Conservation (phyloP, 2,888 invertebrate species). For the Drosophila melanocephala region DNA sequence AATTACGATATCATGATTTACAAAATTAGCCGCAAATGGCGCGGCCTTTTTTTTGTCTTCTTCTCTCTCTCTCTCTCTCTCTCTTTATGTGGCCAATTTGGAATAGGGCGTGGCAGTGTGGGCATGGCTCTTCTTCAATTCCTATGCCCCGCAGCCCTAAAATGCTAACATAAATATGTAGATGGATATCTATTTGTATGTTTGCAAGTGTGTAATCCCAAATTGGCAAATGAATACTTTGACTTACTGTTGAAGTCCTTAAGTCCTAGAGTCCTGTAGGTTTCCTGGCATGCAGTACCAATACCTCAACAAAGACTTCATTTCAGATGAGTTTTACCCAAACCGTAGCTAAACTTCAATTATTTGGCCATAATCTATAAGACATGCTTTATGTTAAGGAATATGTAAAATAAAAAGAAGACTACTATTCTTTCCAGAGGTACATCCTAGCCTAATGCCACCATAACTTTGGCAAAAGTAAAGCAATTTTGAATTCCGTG, state of each 20-base stretch:
- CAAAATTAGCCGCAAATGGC: constrained; percentile 80
- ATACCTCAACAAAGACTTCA: not conserved
- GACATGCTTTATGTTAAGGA: not conserved
- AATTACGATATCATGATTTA: constrained; percentile 80
- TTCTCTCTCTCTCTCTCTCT: constrained; percentile 1
- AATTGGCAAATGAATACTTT: not conserved
- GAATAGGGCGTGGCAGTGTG: constrained; percentile 37
- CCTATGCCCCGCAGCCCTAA: not conserved
- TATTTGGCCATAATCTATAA: not conserved
- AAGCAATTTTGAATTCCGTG: not conserved
- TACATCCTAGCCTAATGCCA: no score
- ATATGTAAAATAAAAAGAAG: not conserved
- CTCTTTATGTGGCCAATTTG: constrained; percentile 14
- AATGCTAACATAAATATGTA: constrained; percentile 1
- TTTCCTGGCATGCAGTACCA: not conserved
- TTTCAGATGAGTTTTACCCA: not conserved
- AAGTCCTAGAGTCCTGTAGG: not conserved
- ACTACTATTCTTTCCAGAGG: not conserved
- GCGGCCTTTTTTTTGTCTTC: constrained; percentile 56
- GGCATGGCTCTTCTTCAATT: constrained; percentile 7
- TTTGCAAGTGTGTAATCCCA: not conserved
- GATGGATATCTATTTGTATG: not conserved
- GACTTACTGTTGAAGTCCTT: not conserved
- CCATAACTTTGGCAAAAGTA: not conserved
- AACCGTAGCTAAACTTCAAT: not conserved